A percentile compares a stretch with the other conserved stretches of the same genome.
phyloP scores from a whole-genome alignment of 2,888 invertebrate genomes.

The Ligdia adustata region DNA sequence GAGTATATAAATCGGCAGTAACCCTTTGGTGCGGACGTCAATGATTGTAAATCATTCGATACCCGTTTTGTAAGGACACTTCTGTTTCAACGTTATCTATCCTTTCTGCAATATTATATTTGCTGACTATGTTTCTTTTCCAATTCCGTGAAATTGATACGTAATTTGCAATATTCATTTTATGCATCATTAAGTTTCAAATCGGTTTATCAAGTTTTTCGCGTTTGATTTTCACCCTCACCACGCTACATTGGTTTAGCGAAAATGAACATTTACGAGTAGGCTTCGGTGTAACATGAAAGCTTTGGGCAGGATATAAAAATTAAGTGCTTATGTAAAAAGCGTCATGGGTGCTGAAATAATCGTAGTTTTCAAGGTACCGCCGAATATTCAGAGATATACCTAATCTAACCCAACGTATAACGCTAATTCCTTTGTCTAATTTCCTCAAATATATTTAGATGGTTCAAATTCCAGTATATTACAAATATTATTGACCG shows the following conservation, averaged over 20 bases:
- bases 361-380: too few species aligned
- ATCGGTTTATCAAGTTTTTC: constrained; percentile 5
- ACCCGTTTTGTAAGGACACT: background rate
- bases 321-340: too few species aligned
- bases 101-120: constrained; percentile 8
- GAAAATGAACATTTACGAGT: background rate
- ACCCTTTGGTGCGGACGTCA: constrained; percentile 9
- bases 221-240: constrained; percentile 4
- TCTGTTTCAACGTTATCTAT: constrained; percentile 3
- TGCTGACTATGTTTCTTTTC: constrained; percentile 8
- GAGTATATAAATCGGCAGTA: constrained; percentile 15
- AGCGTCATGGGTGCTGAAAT: too few species aligned
- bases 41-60: constrained; percentile 9
- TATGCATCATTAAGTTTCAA: constrained; percentile 13
- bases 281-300: too few species aligned
- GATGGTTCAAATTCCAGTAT: too few species aligned
- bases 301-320: too few species aligned
- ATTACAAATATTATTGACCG: too few species aligned
- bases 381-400: too few species aligned
- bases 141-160: constrained; percentile 9
- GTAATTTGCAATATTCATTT: constrained; percentile 22
- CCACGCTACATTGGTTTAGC: constrained; percentile 1
- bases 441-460: too few species aligned
- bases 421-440: too few species aligned
- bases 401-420: too few species aligned